Base-by-base conservation (phyloP, 2,797 vertebrate genomes). In the Lindbergichthys nudifrons region DNA sequence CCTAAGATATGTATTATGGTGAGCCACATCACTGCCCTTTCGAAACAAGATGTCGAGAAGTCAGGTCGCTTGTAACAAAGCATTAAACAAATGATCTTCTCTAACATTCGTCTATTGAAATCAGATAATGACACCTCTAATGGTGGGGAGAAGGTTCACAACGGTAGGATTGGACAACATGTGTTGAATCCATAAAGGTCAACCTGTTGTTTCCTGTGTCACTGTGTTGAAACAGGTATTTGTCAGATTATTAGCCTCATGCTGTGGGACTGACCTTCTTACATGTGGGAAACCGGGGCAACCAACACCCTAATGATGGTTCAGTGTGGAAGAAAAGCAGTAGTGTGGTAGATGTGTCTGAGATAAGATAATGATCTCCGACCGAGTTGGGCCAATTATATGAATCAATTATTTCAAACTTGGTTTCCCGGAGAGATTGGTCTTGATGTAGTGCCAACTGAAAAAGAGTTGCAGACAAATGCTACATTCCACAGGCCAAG, bases 351-450 rank as follows among this genome's bases (percentile, higher is more conserved):
- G 48, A 4, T 45, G 63, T 43, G 36, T 41, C 23, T 64, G 65
- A 70, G 71, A 70, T 68, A 76, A 82, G 71, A 70, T 68, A 76
- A 82, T 64, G 64, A 61, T 63, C 59, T 48, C 75, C 10, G 19
- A 47, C 65, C 57, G 63, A 73, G 57, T 19, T 30, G 4, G 30
- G 50, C 70, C 36, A 59, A 48, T 70, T 32, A 36, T 47, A 59
- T 41, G 11, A 65, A 61, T 70, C 16, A 74, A 47, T 75, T 74
- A 65, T 45, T 73, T 79, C 48, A 66, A 43, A 71, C 66, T 80
- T 74, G 26, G 41, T 62, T 71, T 70, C 53, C 59, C 41, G 3
- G 48, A 51, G 32, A 57, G 46, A 50, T 10, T 11, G 50, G n/a
- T 14, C 50, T 51, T 50, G 18, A 36, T 19, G 43, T 47, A 48